Conservation (phyloP, 2,113 vertebrate genomes). For the Ceratotherium simum region DNA sequence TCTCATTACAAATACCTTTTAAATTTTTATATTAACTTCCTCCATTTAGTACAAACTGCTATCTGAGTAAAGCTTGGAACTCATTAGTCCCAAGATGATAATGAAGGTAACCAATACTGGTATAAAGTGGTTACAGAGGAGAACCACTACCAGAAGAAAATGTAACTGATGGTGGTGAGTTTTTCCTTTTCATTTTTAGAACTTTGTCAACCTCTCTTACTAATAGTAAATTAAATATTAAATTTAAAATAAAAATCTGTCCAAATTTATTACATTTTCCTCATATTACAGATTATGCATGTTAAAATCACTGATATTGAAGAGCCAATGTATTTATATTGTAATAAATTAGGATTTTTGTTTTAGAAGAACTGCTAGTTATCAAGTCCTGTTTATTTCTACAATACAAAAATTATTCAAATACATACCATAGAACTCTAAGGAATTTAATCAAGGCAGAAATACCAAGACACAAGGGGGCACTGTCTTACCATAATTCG, state of each 20-base stretch:
- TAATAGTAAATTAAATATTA: not conserved
- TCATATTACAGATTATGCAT: not conserved
- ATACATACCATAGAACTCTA: slow-evolving; percentile 3
- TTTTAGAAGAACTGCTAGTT: slow-evolving; percentile 8
- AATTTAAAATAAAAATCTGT: slow-evolving; percentile 42
- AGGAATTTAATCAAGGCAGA: slow-evolving; percentile 58
- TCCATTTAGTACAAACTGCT: not conserved
- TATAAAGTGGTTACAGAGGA: not conserved
- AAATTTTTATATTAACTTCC: not conserved
- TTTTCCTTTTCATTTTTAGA: slow-evolving; percentile 28
- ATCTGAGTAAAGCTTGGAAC: not conserved
- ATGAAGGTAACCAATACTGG: not conserved
- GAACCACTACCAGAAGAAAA: not conserved
- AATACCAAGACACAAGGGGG: slow-evolving; percentile 80
- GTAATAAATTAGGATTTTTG: slow-evolving; percentile 3
- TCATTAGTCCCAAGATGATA: not conserved
- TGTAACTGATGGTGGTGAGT: not conserved
- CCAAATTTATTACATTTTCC: not conserved
- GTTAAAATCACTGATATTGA: slow-evolving; percentile 46
- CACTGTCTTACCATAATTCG: slow-evolving; percentile 77
- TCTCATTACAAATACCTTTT: not conserved
- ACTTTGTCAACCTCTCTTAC: not conserved
- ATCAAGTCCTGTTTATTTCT: slow-evolving; percentile 35
- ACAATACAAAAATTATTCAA: slow-evolving; percentile 22
- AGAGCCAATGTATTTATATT: not conserved